Evolutionary conservation across 2,888 invertebrate species (phyloP).

Genomic region (Drosophila peninsularis): DNA sequence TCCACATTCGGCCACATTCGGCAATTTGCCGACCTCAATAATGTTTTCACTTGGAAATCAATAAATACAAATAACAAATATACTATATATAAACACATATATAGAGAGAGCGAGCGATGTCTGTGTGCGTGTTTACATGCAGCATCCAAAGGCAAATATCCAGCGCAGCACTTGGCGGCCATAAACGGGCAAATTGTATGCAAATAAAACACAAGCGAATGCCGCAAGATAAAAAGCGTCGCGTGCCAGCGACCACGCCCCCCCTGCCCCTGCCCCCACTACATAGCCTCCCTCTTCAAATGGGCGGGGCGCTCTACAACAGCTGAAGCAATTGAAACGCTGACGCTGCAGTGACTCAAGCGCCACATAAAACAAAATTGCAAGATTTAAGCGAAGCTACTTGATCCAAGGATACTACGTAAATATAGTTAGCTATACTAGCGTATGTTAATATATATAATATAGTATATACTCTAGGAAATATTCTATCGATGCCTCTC

Average conservation of each 20-base stretch:
- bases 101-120: neutral
- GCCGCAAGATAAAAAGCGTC: conserved; percentile 47
- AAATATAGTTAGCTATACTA: no score
- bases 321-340: conserved; percentile 52
- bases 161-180: conserved; percentile 46
- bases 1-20: conserved; percentile 25
- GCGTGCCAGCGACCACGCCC: conserved; percentile 20
- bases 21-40: conserved; percentile 67
- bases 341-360: conserved; percentile 51
- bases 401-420: neutral
- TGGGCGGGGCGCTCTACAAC: conserved; percentile 4
- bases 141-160: conserved; percentile 22
- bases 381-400: neutral
- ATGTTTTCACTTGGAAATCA: conserved; percentile 77
- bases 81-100: conserved; percentile 10
- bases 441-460: no score
- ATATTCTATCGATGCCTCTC: neutral
- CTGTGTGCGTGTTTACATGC: conserved; percentile 1
- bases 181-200: conserved; percentile 76
- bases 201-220: conserved; percentile 65
- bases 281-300: neutral
- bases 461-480: no score
- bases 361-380: conserved; percentile 32
- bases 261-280: neutral
- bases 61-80: conserved; percentile 77